Base-by-base conservation (phyloP, 30 jellyfish, hydroid and myxozoan genomes). In the Cassiopea andromeda region DNA sequence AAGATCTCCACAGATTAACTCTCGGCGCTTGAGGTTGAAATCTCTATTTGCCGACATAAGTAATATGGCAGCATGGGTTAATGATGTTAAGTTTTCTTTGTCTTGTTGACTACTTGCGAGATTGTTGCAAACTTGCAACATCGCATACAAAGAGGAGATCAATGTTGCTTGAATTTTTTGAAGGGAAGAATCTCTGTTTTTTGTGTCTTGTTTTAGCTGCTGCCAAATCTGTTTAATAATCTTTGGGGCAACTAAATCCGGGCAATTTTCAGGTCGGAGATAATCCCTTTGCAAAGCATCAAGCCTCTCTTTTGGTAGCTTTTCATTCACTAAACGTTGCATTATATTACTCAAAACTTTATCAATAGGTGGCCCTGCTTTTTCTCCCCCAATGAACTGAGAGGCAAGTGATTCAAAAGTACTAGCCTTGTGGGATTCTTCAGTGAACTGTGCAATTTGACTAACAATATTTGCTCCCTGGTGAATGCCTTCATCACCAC, bases 101-200 rank as follows among this genome's bases (percentile, higher is more conserved):
- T 13, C 47, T 59, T 18, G 78, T 7, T 47, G 13, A 43, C 87
- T 78, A 46, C 82, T 78, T 48, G 79, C 50, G 1, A 78, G 77
- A 75, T 78, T 59, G 77, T 78, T 78, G 75, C 87, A 78, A 45
- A 78, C 87, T 78, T 44, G 75, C 87, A 78, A 78, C 50, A 78
- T 78, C 15, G 0, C 82, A 78, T 78, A 78, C 16, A 78, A 43
- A 78, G 76, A 50, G 12, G 87, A 78, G 81, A 78, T 59, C 76
- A 78, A 38, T 78, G 87, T 44, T 78, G 78, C 15, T 54, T 10
- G 64, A 54, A 54, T 54, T 54, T 54, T 54, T 10, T 10, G 64
- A 10, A 54, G 0, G 15, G 78, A 18, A 69, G 78, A 69, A 8
- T 27, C 38, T 43, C 78, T 69, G 78, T 69, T 69, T 69, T 14